Evolutionary conservation across 1,140 invertebrate genomes (phyloP).

Genomic region (Monomorium pharaonis): DNA sequence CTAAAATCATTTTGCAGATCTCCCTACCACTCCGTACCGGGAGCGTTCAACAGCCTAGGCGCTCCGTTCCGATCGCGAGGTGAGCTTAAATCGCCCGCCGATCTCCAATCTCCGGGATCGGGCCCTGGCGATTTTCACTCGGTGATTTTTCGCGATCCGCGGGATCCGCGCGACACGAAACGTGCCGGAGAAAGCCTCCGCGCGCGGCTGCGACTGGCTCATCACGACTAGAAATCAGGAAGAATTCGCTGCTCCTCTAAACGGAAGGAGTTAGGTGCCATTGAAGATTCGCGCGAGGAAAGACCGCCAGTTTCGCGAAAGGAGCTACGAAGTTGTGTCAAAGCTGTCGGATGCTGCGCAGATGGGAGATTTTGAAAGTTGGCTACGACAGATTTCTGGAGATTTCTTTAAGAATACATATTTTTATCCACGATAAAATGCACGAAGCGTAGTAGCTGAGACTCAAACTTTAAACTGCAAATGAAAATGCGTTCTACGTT

Average conservation of each 20-base stretch:
- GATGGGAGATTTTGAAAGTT: neutral
- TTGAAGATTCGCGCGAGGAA: conserved; percentile 8
- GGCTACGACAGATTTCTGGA: neutral
- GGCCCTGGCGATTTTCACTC: conserved; percentile 57
- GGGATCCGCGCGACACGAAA: conserved; percentile 38
- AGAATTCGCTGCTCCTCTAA: conserved; percentile 57
- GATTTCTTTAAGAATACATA: neutral
- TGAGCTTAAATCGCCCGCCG: conserved; percentile 14
- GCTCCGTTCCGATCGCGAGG: neutral
- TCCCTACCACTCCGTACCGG: neutral
- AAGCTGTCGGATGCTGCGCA: neutral
- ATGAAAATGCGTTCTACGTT: neutral
- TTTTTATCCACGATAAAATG: neutral
- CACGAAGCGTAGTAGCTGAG: neutral
- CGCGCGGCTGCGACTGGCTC: conserved; percentile 13
- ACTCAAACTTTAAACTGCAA: neutral
- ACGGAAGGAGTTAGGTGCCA: neutral
- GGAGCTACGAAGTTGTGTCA: neutral
- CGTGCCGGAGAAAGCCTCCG: conserved; percentile 67
- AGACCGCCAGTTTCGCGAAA: neutral
- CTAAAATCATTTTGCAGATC: neutral
- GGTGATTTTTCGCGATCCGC: conserved; percentile 61
- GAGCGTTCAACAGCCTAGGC: no score
- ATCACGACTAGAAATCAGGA: conserved; percentile 72
- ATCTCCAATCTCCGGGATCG: conserved; percentile 28